Evolutionary conservation across 2,797 vertebrate species (phyloP).

Genomic region (Picus viridis): DNA sequence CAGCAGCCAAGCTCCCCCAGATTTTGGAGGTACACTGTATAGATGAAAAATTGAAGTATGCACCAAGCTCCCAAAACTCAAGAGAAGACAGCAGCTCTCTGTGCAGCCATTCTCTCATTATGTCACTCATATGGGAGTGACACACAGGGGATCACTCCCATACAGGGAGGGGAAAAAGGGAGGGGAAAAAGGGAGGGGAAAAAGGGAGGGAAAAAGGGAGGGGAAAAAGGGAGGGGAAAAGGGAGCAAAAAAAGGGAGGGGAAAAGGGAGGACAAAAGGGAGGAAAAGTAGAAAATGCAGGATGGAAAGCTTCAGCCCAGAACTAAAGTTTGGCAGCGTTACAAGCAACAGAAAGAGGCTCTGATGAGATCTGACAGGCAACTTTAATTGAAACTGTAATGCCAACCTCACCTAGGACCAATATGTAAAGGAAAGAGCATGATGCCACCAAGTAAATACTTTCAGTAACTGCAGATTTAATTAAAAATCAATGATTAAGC

Average conservation of each 20-base stretch:
- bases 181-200: too few species aligned
- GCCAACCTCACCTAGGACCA: constrained; percentile 14
- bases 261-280: too few species aligned
- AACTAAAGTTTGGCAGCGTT: background rate
- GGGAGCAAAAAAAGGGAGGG: too few species aligned
- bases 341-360: constrained; percentile 3
- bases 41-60: background rate
- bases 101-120: background rate
- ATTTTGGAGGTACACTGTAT: background rate
- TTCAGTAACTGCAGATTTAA: constrained; percentile 30
- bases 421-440: background rate
- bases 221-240: too few species aligned
- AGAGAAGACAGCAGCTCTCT: background rate
- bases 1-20: background rate
- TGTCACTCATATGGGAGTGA: too few species aligned
- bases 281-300: background rate
- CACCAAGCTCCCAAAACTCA: background rate
- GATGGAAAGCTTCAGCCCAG: background rate
- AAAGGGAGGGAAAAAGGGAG: too few species aligned
- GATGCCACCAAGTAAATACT: constrained; percentile 32
- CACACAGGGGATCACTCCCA: background rate
- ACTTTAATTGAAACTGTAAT: constrained; percentile 7
- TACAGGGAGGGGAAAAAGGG: background rate
- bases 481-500: constrained; percentile 43
- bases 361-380: constrained; percentile 42